Evolutionary conservation across 2,888 invertebrate species (phyloP).

Genomic region (Drosophila rubida): DNA sequence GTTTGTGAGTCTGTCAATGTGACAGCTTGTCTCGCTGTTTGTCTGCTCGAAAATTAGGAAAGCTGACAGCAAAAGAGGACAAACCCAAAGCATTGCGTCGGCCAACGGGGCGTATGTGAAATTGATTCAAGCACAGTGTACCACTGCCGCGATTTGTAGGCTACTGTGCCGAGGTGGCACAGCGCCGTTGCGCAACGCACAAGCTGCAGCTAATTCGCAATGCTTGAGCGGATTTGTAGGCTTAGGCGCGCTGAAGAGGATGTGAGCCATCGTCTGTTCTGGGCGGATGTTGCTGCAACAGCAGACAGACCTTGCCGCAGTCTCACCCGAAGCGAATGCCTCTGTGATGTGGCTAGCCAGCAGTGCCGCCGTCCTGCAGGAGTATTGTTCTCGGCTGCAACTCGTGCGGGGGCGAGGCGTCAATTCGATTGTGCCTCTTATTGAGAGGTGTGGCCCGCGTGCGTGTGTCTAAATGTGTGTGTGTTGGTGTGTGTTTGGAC

Average conservation of each 20-base stretch:
- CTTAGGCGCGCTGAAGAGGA: slow-evolving; percentile 55
- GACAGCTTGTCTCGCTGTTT: slow-evolving; percentile 11
- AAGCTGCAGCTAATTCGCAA: slow-evolving; percentile 62
- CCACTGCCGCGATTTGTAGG: slow-evolving; percentile 35
- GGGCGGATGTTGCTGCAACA: slow-evolving; percentile 51
- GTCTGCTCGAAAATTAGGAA: slow-evolving; percentile 49
- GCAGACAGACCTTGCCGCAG: background rate
- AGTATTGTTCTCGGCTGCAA: slow-evolving; percentile 11
- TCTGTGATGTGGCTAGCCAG: too few relatives aligned
- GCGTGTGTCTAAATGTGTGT: slow-evolving; percentile 7
- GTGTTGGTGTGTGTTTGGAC: slow-evolving; percentile 20
- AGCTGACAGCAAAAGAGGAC: slow-evolving; percentile 63
- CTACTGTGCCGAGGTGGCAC: slow-evolving; percentile 58
- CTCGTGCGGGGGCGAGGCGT: slow-evolving; percentile 44
- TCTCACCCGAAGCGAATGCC: slow-evolving; percentile 8
- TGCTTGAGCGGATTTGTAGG: slow-evolving; percentile 75
- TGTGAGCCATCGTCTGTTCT: slow-evolving; percentile 45
- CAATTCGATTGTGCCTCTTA: slow-evolving; percentile 35
- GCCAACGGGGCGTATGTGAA: slow-evolving; percentile 57
- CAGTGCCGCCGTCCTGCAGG: slow-evolving; percentile 5
- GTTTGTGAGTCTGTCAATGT: slow-evolving; percentile 4
- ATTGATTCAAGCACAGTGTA: slow-evolving; percentile 57
- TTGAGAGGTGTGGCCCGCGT: slow-evolving; percentile 57
- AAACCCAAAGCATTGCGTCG: slow-evolving; percentile 26
- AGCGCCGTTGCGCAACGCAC: slow-evolving; percentile 49